A percentile compares a stretch with the other conserved stretches of the same genome.
These are phyloP conservation scores for Percopsis transmontana DNA, from an alignment of 2,113 vertebrate species.

Conservation along the genomic window DNA sequence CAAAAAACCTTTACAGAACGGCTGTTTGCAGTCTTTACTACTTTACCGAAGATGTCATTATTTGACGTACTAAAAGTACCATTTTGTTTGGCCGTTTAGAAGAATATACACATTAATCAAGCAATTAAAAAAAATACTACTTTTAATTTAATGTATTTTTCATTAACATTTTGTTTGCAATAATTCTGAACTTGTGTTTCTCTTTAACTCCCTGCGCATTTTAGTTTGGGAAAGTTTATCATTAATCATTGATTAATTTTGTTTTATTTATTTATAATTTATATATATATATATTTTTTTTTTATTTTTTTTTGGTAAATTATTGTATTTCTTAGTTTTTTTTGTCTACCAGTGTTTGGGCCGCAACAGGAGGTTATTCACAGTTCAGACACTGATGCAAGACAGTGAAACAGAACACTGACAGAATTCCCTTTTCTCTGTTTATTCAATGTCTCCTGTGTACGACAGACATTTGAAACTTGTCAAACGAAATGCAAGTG, in stretches of 20 bases:
- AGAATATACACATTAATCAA: no score
- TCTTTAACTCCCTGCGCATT: no score
- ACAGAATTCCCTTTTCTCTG: constrained; percentile 19
- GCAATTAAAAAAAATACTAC: no score
- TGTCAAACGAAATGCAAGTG: neutral
- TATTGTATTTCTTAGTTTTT: neutral
- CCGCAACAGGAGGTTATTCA: constrained; percentile 38
- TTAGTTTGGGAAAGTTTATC: no score
- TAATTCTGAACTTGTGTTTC: no score
- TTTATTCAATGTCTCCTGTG: neutral
- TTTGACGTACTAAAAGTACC: no score
- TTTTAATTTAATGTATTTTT: no score
- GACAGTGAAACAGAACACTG: constrained; percentile 62
- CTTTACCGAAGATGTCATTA: no score
- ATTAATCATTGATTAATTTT: neutral
- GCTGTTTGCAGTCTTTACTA: no score
- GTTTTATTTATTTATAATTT: neutral
- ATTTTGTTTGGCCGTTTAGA: no score
- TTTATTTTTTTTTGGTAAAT: constrained; percentile 1
- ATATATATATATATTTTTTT: neutral
- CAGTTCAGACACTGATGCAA: constrained; percentile 64
- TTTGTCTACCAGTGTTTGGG: constrained; percentile 35
- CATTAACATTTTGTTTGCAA: no score
- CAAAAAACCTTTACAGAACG: no score
- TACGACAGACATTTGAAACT: neutral